Evolutionary conservation across 2,797 vertebrate species (phyloP), one percentile per base, ranked within the genome.

Genomic region (Telmatherina bonti): DNA sequence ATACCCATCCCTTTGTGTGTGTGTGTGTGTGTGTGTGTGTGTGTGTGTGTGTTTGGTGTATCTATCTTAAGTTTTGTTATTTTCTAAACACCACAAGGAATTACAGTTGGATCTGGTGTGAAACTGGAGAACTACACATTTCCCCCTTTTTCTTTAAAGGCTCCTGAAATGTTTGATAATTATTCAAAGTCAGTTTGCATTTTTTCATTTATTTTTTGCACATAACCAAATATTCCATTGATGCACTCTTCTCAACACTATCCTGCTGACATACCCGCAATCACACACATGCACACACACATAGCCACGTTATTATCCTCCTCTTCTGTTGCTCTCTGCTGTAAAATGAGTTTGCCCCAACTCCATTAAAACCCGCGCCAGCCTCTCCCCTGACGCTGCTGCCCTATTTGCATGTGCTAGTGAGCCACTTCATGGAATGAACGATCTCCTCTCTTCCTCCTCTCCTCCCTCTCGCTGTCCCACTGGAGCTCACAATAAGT

Each of bases 341-440:
- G 95, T 96, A 97, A 97, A 97, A 97, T 96, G 96, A 98, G 97
- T 95, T 97, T 97, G 97, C 96, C 96, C 95, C 96, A 96, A 97
- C 96, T 97, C 96, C 96, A 98, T 99, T 99, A 98, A 98, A 99
- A 97, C 96, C 96, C 93, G 95, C 96, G 94, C 96, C 96, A 94
- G 84, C 93, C 92, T 93, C 92, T 98, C 96, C 96, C 96, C 91
- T 91, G 96, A 94, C 92, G 55, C 95, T 92, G 79, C 87, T 77
- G 89, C 93, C 93, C 95, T 96, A 98, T 98, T 98, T 98, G 96
- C 97, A 98, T 97, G 94, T 96, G 95, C 95, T 95, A 95, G 96
- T 94, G 94, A 96, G 95, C 95, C 96, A 95, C 95, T 96, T 95
- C 95, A 92, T 92, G 92, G 95, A 95, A 96, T 94, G 94, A 95